These are phyloP conservation scores for Platycheirus rosarum DNA, from an alignment of 2,888 invertebrate species.

Conservation along the genomic window DNA sequence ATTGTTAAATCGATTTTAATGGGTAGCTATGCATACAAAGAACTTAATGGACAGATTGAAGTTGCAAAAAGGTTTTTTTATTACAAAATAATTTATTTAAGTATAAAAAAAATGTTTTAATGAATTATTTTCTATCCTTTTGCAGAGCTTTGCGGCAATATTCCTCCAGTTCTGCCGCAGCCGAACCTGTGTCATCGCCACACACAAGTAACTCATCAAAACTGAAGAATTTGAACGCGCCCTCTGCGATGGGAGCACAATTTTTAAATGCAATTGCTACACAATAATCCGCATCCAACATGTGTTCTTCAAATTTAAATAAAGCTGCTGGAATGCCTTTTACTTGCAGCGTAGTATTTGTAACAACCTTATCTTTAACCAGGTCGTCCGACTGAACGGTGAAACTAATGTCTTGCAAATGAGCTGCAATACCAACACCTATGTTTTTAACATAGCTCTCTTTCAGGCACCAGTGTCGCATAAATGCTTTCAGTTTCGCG, in stretches of 20 bases:
- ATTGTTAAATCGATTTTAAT: slow-evolving; percentile 14
- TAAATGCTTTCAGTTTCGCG: slow-evolving; percentile 91
- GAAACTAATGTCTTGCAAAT: slow-evolving; percentile 91
- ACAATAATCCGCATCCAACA: slow-evolving; percentile 89
- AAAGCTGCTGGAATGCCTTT: slow-evolving; percentile 84
- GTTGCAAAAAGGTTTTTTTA: slow-evolving; percentile 11
- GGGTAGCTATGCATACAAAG: too few species aligned
- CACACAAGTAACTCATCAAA: slow-evolving; percentile 86
- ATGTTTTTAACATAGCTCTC: slow-evolving; percentile 97
- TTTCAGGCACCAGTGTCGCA: slow-evolving; percentile 95
- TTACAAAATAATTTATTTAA: too few species aligned
- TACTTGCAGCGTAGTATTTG: slow-evolving; percentile 87
- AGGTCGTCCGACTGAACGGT: slow-evolving; percentile 84
- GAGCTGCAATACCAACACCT: slow-evolving; percentile 92
- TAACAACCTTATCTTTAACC: slow-evolving; percentile 82
- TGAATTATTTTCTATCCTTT: slow-evolving; percentile 77
- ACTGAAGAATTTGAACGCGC: slow-evolving; percentile 84
- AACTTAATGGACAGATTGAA: background rate
- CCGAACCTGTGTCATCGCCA: slow-evolving; percentile 76
- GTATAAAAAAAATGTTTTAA: too few species aligned
- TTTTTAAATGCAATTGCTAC: slow-evolving; percentile 88
- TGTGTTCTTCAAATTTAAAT: slow-evolving; percentile 93
- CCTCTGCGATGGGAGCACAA: slow-evolving; percentile 76
- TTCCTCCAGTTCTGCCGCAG: slow-evolving; percentile 75
- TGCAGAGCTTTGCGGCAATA: slow-evolving; percentile 78